phyloP scores from a whole-genome alignment of 2,797 vertebrate species.

The Zenarchopterus dispar region DNA sequence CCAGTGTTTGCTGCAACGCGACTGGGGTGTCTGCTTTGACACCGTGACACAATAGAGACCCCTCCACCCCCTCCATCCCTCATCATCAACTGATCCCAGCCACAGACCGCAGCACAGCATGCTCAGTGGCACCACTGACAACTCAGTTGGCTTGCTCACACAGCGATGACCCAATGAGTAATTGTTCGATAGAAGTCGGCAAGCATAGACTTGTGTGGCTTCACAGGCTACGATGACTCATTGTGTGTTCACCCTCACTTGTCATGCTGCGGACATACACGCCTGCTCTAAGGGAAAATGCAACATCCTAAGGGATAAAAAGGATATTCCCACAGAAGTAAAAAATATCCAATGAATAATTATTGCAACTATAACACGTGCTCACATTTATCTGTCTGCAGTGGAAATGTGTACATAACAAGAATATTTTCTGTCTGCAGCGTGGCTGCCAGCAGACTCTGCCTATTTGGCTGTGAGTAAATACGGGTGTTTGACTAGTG shows the following conservation, averaged over 20 bases:
- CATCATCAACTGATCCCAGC: slow-evolving; percentile 27
- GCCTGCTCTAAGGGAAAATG: slow-evolving; percentile 16
- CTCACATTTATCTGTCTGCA: slow-evolving; percentile 55
- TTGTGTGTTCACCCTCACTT: slow-evolving; percentile 24
- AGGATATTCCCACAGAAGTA: slow-evolving; percentile 41
- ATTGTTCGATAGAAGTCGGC: slow-evolving; percentile 62
- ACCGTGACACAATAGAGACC: slow-evolving; percentile 52
- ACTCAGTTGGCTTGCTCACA: slow-evolving; percentile 55
- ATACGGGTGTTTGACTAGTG: slow-evolving; percentile 55
- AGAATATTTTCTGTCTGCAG: slow-evolving; percentile 62
- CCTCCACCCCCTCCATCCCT: not conserved
- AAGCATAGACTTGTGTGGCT: slow-evolving; percentile 49
- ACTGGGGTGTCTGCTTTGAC: slow-evolving; percentile 49
- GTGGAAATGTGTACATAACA: slow-evolving; percentile 67
- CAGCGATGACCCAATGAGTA: slow-evolving; percentile 49
- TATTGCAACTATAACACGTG: slow-evolving; percentile 62
- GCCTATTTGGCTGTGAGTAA: slow-evolving; percentile 62
- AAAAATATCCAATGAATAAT: slow-evolving; percentile 67
- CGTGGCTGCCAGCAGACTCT: slow-evolving; percentile 57
- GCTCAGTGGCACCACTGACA: slow-evolving; percentile 52
- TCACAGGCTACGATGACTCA: slow-evolving; percentile 42
- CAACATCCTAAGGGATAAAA: slow-evolving; percentile 40
- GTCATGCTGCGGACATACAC: slow-evolving; percentile 27
- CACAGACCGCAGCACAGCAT: slow-evolving; percentile 18
- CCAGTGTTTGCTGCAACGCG: slow-evolving; percentile 32